Evolutionary conservation across 2,113 vertebrate genomes (phyloP).

Genomic region (Cynocephalus volans): DNA sequence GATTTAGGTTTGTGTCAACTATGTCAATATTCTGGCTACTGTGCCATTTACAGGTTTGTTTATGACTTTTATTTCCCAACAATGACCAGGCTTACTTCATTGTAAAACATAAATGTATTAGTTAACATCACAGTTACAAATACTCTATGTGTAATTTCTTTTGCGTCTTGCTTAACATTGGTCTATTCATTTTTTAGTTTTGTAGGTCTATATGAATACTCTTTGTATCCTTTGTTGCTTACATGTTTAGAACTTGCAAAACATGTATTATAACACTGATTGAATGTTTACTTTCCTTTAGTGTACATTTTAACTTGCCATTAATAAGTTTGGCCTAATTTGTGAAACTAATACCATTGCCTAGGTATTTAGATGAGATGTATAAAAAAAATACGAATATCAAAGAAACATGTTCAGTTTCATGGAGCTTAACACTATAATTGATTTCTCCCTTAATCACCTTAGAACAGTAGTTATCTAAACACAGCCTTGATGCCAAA

Average conservation of each 20-base stretch:
- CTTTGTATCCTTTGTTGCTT: neutral
- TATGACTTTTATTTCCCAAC: neutral
- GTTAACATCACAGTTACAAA: neutral
- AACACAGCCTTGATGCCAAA: neutral
- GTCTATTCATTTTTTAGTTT: neutral
- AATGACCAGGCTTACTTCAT: neutral
- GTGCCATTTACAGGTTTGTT: neutral
- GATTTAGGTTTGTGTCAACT: fast-evolving
- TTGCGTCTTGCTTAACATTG: neutral
- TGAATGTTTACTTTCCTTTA: neutral
- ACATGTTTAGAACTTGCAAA: neutral
- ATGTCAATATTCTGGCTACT: neutral
- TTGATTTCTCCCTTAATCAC: neutral
- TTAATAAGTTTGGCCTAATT: neutral
- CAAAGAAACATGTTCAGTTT: neutral
- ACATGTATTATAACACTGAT: neutral
- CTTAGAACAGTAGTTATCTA: neutral
- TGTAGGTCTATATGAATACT: neutral
- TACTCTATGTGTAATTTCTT: neutral
- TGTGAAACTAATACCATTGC: neutral
- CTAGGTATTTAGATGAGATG: neutral
- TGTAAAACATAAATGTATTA: neutral
- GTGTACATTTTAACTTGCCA: neutral
- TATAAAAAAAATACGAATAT: neutral
- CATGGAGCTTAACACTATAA: neutral